Percentiles rank a stretch among this genome's conserved stretches.
phyloP scores from a whole-genome alignment of 2,113 vertebrate species.

The Lamprotornis superbus region DNA sequence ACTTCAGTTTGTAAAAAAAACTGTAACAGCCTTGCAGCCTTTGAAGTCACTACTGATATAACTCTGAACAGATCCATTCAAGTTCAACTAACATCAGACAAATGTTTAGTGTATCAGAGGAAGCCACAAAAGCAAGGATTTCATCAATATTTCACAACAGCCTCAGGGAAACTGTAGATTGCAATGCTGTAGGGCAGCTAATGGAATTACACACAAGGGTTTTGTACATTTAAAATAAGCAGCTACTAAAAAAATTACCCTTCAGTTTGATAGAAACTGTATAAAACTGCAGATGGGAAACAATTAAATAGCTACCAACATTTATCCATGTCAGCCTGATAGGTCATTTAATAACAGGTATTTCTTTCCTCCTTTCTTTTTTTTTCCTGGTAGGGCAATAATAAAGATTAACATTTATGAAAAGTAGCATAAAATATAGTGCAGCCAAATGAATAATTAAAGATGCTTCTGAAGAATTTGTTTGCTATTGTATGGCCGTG shows the following conservation, averaged over 20 bases:
- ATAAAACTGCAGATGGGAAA: conserved; percentile 80
- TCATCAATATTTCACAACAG: conserved; percentile 99
- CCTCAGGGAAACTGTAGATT: conserved; percentile 94
- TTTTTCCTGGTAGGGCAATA: conserved; percentile 61
- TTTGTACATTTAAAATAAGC: conserved; percentile 97
- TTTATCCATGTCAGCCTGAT: conserved; percentile 72
- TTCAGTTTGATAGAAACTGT: conserved; percentile 83
- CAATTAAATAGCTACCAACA: conserved; percentile 76
- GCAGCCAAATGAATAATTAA: conserved; percentile 80
- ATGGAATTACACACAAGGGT: conserved; percentile 96
- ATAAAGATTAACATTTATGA: conserved; percentile 82
- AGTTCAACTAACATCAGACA: conserved; percentile 84
- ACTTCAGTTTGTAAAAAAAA: conserved; percentile 71
- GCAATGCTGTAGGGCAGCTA: conserved; percentile 92
- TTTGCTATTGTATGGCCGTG: conserved; percentile 64
- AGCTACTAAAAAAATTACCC: conserved; percentile 82
- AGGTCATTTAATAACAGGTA: conserved; percentile 81
- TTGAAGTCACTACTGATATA: conserved; percentile 79
- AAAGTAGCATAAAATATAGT: conserved; percentile 78
- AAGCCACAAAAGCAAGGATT: conserved; percentile 84
- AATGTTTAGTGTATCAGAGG: conserved; percentile 86
- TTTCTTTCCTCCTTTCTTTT: conserved; percentile 33
- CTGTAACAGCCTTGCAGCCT: conserved; percentile 70
- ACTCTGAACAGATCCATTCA: conserved; percentile 80
- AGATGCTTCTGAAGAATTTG: conserved; percentile 73